Evolutionary conservation across 2,113 vertebrate genomes (phyloP).

Genomic region (Oreochromis aureus): DNA sequence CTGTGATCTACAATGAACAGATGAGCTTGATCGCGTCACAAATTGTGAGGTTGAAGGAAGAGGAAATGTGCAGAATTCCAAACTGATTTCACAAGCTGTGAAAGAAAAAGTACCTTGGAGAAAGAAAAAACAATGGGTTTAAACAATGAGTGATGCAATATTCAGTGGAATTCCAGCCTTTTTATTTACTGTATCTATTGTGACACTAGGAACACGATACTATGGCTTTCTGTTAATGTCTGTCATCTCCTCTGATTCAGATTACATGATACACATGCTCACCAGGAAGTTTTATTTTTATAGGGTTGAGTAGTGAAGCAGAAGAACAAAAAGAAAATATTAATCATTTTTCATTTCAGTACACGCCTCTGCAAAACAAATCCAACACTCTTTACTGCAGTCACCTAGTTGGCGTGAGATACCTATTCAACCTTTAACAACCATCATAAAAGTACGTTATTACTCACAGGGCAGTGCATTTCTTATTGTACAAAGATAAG

Average conservation of each 20-base stretch:
- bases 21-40: neutral
- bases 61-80: neutral
- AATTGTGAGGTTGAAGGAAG: neutral
- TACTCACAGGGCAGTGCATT: neutral
- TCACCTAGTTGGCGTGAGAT: neutral
- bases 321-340: neutral
- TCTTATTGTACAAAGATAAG: neutral
- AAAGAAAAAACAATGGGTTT: neutral
- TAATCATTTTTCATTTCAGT: neutral
- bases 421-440: neutral
- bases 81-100: neutral
- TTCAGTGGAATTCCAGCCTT: neutral
- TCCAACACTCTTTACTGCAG: neutral
- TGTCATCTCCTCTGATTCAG: neutral
- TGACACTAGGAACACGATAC: neutral
- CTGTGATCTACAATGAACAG: neutral
- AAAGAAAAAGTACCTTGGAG: neutral
- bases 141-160: neutral
- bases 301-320: neutral
- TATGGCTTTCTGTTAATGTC: neutral
- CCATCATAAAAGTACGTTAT: neutral
- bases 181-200: neutral
- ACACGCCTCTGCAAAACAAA: neutral
- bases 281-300: neutral
- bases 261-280: neutral